Conservation (phyloP, 2,888 invertebrate genomes). For the Chrysotoxum bicinctum region DNA sequence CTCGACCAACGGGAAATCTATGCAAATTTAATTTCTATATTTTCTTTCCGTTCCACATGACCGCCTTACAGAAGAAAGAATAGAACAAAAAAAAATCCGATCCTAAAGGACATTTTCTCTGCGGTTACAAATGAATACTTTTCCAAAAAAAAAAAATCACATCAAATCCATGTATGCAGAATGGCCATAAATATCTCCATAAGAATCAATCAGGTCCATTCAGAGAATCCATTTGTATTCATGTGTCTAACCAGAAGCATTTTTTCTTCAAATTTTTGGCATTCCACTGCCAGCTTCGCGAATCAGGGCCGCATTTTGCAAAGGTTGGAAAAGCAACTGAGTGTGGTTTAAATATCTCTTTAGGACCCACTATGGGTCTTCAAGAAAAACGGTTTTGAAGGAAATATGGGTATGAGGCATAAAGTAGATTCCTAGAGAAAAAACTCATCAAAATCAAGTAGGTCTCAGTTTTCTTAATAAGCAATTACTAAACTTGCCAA, state of each 20-base stretch:
- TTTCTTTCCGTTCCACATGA: slow-evolving; percentile 69
- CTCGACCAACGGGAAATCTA: slow-evolving; percentile 68
- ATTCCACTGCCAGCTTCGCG: slow-evolving; percentile 8
- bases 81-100: neutral
- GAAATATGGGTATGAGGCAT: too few species aligned
- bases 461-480: too few species aligned
- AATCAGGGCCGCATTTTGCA: neutral
- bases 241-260: slow-evolving; percentile 74
- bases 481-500: too few species aligned
- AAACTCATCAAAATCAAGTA: too few species aligned
- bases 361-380: neutral
- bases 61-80: slow-evolving; percentile 43
- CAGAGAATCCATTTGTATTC: slow-evolving; percentile 80
- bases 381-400: too few species aligned
- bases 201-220: slow-evolving; percentile 81
- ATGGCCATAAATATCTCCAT: slow-evolving; percentile 74
- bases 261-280: slow-evolving; percentile 57
- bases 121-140: slow-evolving; percentile 45
- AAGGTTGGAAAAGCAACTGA: neutral
- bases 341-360: too few species aligned
- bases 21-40: slow-evolving; percentile 74
- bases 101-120: slow-evolving; percentile 64
- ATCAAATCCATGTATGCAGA: slow-evolving; percentile 73
- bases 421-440: too few species aligned
- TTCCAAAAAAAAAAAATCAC: slow-evolving; percentile 33